These are phyloP conservation scores for Sarcophaga variegata DNA, from an alignment of 2,888 invertebrate species.

Conservation along the genomic window DNA sequence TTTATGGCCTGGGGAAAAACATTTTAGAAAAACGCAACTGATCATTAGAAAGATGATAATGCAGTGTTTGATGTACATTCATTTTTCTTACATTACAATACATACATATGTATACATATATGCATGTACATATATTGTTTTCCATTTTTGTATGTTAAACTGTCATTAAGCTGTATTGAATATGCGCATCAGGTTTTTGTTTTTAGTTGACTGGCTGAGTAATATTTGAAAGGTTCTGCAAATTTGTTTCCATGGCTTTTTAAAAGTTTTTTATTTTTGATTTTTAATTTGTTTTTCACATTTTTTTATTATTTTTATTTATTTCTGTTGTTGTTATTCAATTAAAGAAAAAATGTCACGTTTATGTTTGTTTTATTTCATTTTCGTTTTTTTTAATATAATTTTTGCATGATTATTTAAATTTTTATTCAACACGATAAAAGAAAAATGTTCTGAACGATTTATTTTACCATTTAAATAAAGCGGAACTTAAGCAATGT, in stretches of 20 bases:
- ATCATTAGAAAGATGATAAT: constrained; percentile 56
- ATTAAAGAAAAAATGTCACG: constrained; percentile 66
- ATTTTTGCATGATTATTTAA: constrained; percentile 34
- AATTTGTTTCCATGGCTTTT: constrained; percentile 59
- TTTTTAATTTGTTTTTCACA: not conserved
- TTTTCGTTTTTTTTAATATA: constrained; percentile 17
- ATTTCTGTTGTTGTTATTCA: constrained; percentile 56
- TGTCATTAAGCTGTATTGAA: constrained; percentile 58
- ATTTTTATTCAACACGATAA: not conserved
- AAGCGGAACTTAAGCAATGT: too few species aligned
- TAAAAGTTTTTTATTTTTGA: not conserved
- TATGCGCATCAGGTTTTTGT: constrained; percentile 53
- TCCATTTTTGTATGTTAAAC: constrained; percentile 25
- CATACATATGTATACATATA: not conserved
- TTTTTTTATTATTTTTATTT: constrained; percentile 18
- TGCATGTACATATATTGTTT: constrained; percentile 8
- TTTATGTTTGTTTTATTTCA: constrained; percentile 26
- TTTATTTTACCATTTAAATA: not conserved
- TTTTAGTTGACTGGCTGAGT: not conserved
- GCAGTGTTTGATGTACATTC: not conserved
- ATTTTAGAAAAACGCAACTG: constrained; percentile 11
- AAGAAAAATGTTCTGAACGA: not conserved
- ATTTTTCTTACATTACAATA: constrained; percentile 8
- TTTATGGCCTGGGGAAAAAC: constrained; percentile 1
- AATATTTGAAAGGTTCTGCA: constrained; percentile 49